These are phyloP conservation scores for Sicus ferrugineus DNA, from an alignment of 2,888 invertebrate species.

Conservation along the genomic window DNA sequence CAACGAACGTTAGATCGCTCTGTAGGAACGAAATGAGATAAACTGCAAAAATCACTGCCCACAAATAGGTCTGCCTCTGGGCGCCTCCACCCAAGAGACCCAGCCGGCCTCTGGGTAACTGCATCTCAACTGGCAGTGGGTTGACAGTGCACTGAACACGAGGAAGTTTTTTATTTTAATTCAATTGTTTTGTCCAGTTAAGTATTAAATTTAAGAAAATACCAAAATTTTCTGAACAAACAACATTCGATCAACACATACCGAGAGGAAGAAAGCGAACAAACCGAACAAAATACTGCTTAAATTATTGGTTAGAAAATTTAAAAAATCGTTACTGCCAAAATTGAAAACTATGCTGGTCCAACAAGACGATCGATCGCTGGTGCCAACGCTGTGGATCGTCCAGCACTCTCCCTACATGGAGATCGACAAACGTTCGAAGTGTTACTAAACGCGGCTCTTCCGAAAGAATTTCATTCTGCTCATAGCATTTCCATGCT, in stretches of 20 bases:
- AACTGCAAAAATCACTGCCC: conserved; percentile 53
- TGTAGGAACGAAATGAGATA: conserved; percentile 50
- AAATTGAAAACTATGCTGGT: conserved; percentile 33
- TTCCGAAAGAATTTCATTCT: conserved; percentile 57
- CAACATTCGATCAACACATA: neutral
- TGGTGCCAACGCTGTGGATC: conserved; percentile 45
- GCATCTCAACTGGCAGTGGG: conserved; percentile 44
- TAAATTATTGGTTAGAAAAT: neutral
- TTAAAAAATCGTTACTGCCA: conserved; percentile 11
- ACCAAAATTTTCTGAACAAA: neutral
- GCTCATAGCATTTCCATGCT: conserved; percentile 38
- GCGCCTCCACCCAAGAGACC: conserved; percentile 59
- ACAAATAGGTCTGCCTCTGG: conserved; percentile 41
- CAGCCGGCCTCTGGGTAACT: conserved; percentile 60
- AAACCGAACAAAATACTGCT: neutral
- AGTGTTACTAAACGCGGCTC: conserved; percentile 64
- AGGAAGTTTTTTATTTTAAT: conserved; percentile 23
- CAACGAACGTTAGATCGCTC: conserved; percentile 52
- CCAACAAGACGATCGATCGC: conserved; percentile 28
- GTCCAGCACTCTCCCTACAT: conserved; percentile 63
- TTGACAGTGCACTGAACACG: conserved; percentile 17
- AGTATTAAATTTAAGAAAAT: neutral
- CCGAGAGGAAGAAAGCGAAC: conserved; percentile 17
- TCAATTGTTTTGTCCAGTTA: conserved; percentile 3
- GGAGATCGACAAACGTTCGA: conserved; percentile 66